Conservation (phyloP, 23 tunicate species). For the Trididemnum clinides region DNA sequence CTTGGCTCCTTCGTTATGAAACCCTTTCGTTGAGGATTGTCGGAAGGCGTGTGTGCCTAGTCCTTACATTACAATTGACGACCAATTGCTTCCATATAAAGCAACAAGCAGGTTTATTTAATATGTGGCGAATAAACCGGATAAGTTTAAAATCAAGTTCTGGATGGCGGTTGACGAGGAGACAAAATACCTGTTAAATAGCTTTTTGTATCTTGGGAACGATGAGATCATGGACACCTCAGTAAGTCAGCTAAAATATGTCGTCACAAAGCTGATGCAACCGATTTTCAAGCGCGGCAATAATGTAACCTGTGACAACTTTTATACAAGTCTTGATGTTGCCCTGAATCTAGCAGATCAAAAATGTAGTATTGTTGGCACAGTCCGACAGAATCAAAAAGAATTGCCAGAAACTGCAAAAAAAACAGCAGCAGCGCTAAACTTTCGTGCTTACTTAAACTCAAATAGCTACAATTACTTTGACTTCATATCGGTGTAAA, state of each 20-base stretch:
- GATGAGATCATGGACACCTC: constrained; percentile 2
- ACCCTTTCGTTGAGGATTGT: not conserved
- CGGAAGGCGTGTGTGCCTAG: constrained; percentile 8
- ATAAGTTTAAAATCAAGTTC: constrained; percentile 9
- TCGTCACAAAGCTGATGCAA: constrained; percentile 11
- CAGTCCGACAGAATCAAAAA: constrained; percentile 7
- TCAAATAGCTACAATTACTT: not conserved
- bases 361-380: constrained; percentile 16
- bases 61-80: not conserved
- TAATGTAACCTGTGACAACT: constrained; percentile 5
- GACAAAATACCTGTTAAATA: not conserved
- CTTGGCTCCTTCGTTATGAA: constrained; percentile 19
- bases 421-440: not conserved
- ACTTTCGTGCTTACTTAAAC: not conserved
- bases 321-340: constrained; percentile 11
- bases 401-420: not conserved
- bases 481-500: constrained; percentile 15
- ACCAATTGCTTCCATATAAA: constrained; percentile 8
- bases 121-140: no score
- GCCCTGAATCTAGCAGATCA: not conserved
- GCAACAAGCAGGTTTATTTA: constrained; percentile 7
- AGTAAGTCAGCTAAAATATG: not conserved
- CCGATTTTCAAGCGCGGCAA: constrained; percentile 6
- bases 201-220: constrained; percentile 14
- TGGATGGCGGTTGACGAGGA: constrained; percentile 25